Evolutionary conservation across 2,113 vertebrate species (phyloP), one percentile per base, ranked within the genome.

Genomic region (Hyaena hyaena): DNA sequence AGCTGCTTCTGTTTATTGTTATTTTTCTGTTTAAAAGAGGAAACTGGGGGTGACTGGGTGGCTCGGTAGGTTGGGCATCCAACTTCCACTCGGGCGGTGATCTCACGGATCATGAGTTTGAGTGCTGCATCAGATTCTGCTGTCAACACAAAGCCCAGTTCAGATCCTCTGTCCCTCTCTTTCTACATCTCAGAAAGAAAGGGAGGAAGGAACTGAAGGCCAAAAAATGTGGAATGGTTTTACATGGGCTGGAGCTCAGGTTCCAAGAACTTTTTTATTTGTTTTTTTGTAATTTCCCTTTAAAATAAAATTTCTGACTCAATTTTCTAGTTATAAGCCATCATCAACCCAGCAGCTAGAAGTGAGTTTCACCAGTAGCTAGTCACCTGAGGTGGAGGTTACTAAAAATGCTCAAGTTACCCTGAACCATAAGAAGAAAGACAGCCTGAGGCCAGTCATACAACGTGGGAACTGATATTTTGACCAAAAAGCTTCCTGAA

Each of bases 291-390:
- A 31, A 73, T n/a, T 82, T 79, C 8, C 17, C 68, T 90, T 97
- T 96, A 50, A 93, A 96, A 89, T 93, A 95, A 95, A 92, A 80
- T 24, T 65, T 50, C 28, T 68, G 31, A 86, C 35, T 94, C 53
- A 77, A 43, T 89, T 96, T 91, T 87, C 79, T 81, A 90, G 65
- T 92, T 21, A n/a, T n/a, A 83, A 79, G n/a, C 14, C 9, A 28
- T 73, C 71, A 88, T 50, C 16, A 76, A 5, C 53, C 93, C n/a
- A 53, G 19, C 39, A 65, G 7, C 26, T 88, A 9, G 4, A 90
- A 69, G 89, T 3, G 8, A 74, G 2, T 16, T 35, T 81, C 12
- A 28, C 26, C 55, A 90, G 10, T 17, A 50, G 26, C 14, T 35
- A 92, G 35, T 93, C 5, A 66, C 35, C 24, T 1, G 2, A 63